Base-by-base conservation (phyloP, 2,797 vertebrate species). In the Siniperca undulata region DNA sequence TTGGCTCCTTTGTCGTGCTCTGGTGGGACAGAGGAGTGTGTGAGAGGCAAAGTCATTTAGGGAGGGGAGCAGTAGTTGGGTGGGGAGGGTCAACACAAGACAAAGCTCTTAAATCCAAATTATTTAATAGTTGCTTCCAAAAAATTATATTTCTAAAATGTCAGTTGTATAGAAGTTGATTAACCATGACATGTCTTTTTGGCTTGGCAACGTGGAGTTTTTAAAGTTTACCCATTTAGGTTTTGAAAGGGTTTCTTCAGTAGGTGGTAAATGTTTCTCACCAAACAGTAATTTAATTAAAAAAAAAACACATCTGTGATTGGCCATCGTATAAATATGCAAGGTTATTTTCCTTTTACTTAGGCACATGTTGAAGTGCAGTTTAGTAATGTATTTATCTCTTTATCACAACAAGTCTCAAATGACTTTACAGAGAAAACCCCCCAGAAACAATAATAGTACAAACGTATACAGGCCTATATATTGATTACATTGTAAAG, bases 21-120 rank as follows among this genome's bases (percentile, higher is more conserved):
- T 46, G 60, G 46, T 66, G 3, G 4, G n/a, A 69, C 69, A 48
- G 60, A 50, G 65, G 46, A 75, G 74, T 72, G 70, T 60, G 74
- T 50, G 70, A 11, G 70, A 58, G 22, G 16, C n/a, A 69, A 50
- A 82, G 46, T 50, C 73, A 19, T 55, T 52, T 22, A 22, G 50
- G 53, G 67, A 70, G 67, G 62, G 72, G 59, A 55, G 40, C 20
- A 48, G 52, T 65, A 72, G 56, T 12, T 81, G 60, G 12, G 27
- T 34, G 44, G 66, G 52, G 7, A n/a, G 17, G 19, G 14, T 59
- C 12, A 27, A 30, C 17, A 16, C 62, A 80, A 59, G 11, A 75
- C 12, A 48, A 42, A 19, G 0, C 1, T 52, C 74, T 73, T 14
- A 44, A 9, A 24, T 46, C 0, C 5, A 56, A 50, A 46, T 44